A percentile compares a stretch with the other conserved stretches of the same genome.
phyloP scores from a whole-genome alignment of 2,113 vertebrate species.

The Gopherus flavomarginatus region DNA sequence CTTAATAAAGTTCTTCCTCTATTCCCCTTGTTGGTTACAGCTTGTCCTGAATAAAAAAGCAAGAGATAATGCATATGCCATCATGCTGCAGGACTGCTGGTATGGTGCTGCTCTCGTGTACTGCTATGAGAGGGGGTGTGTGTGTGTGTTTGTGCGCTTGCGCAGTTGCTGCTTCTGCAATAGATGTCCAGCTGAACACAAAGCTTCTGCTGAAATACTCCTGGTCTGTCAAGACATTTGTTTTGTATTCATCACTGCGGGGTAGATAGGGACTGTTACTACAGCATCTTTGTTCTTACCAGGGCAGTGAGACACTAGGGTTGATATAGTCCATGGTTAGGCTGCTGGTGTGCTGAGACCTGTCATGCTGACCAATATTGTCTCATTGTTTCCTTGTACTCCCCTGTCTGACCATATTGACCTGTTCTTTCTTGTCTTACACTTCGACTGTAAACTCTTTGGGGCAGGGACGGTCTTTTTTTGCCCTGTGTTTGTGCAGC shows the following conservation, averaged over 20 bases:
- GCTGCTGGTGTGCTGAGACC: background rate
- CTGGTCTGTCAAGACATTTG: background rate
- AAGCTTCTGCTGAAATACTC: background rate
- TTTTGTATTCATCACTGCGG: background rate
- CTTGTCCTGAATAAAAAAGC: background rate
- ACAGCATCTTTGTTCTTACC: background rate
- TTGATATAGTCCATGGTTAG: background rate
- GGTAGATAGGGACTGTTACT: background rate
- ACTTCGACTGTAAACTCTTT: background rate
- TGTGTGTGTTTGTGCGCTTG: too few species aligned
- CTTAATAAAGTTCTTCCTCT: rapidly evolving
- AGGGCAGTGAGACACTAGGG: background rate
- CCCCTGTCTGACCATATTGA: background rate
- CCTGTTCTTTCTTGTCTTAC: background rate
- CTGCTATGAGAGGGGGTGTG: rapidly evolving
- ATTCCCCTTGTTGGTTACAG: background rate
- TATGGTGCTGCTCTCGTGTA: background rate
- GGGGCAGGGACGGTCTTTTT: background rate
- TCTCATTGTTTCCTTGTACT: background rate
- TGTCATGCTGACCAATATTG: background rate
- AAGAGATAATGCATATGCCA: background rate
- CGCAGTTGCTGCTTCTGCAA: background rate
- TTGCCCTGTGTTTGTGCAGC: background rate
- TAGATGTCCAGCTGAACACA: background rate
- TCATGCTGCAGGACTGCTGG: background rate